Evolutionary conservation across 2,113 vertebrate genomes (phyloP).

Genomic region (Periophthalmus modestus): DNA sequence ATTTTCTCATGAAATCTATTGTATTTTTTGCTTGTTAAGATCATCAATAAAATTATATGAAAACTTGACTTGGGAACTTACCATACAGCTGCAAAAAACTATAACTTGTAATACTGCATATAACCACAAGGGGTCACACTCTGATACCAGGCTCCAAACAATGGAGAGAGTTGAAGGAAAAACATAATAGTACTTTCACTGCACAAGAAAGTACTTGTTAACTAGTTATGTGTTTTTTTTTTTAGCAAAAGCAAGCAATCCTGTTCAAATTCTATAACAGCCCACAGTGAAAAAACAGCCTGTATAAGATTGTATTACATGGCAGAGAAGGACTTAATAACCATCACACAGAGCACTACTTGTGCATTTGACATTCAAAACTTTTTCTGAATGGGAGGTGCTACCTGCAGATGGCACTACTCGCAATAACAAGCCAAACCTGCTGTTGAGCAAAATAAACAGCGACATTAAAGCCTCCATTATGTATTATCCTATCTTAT

Average conservation of each 20-base stretch:
- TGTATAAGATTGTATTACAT: background rate
- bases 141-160: background rate
- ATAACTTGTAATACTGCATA: background rate
- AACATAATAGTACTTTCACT: background rate
- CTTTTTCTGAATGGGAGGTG: background rate
- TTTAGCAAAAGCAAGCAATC: background rate
- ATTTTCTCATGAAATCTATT: too few relatives aligned
- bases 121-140: background rate
- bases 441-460: background rate
- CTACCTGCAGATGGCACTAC: conserved; percentile 56
- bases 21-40: background rate
- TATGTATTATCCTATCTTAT: background rate
- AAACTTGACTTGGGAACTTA: background rate
- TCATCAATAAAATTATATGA: background rate
- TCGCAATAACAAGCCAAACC: conserved; percentile 1
- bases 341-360: background rate
- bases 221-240: background rate
- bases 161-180: background rate
- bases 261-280: background rate
- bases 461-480: background rate
- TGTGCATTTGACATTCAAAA: background rate
- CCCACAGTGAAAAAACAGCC: background rate
- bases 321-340: background rate
- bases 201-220: background rate
- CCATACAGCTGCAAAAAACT: background rate